Percentiles rank a stretch among this genome's conserved stretches.
Conservation (phyloP, 2,797 vertebrate genomes). For the Parauchenoglanis punctatus region DNA sequence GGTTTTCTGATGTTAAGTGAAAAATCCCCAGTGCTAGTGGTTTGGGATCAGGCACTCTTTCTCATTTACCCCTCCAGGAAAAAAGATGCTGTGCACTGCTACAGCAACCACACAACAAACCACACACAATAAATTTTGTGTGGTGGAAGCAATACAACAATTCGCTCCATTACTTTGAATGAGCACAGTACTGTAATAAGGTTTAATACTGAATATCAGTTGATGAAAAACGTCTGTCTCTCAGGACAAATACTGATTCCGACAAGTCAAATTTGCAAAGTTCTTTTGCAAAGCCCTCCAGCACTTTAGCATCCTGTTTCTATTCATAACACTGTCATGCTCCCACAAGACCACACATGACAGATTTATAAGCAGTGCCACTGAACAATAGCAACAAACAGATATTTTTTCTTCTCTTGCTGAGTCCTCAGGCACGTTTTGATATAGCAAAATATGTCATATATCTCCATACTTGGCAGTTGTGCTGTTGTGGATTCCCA, state of each 20-base stretch:
- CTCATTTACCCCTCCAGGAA: not conserved
- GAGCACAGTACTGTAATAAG: not conserved
- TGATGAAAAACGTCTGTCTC: constrained; percentile 7
- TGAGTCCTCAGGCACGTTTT: constrained; percentile 36
- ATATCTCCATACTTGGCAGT: constrained; percentile 47
- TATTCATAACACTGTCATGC: constrained; percentile 36
- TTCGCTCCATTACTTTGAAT: not conserved
- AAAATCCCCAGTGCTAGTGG: not conserved
- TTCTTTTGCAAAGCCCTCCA: constrained; percentile 10
- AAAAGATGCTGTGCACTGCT: not conserved
- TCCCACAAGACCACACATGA: constrained; percentile 46
- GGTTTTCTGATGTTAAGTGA: not conserved
- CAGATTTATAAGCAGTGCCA: constrained; percentile 55
- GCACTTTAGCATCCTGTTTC: constrained; percentile 14
- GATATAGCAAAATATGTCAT: constrained; percentile 48
- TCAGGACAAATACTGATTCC: constrained; percentile 17
- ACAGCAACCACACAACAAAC: not conserved
- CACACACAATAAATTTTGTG: not conserved
- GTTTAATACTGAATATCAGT: constrained; percentile 1
- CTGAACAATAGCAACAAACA: constrained; percentile 50
- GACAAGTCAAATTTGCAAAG: constrained; percentile 22
- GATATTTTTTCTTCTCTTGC: constrained; percentile 38
- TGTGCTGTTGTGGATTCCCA: constrained; percentile 13
- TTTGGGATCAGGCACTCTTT: not conserved
- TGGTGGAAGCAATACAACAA: not conserved